Evolutionary conservation across 2,113 vertebrate genomes (phyloP).

Genomic region (Indri indri): DNA sequence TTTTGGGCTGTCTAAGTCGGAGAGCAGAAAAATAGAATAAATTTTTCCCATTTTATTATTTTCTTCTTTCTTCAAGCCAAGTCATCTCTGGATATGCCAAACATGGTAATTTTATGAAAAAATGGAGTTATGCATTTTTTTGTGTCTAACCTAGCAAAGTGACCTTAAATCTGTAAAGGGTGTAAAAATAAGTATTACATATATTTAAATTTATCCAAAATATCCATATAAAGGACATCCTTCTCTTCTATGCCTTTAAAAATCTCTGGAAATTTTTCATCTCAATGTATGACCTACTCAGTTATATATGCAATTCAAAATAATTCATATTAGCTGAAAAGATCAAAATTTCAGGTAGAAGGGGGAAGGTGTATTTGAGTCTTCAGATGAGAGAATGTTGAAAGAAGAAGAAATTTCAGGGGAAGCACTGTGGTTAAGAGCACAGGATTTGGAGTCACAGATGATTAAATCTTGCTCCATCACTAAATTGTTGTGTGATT

Average conservation of each 20-base stretch:
- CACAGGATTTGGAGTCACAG: neutral
- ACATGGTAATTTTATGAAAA: neutral
- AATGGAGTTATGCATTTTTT: neutral
- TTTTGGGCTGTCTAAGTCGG: neutral
- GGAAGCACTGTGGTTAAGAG: neutral
- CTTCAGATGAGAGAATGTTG: neutral
- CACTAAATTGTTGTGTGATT: neutral
- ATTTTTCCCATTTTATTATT: neutral
- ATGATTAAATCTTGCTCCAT: neutral
- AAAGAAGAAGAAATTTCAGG: neutral
- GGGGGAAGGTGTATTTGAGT: neutral
- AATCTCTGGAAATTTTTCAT: neutral
- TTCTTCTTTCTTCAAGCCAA: neutral
- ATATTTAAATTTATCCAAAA: conserved; percentile 15
- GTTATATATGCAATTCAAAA: neutral
- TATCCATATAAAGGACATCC: neutral
- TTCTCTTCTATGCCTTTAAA: neutral
- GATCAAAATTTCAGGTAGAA: neutral
- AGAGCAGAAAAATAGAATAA: neutral
- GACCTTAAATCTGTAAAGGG: neutral
- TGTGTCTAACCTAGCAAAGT: neutral
- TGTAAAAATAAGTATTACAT: neutral
- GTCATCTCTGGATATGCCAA: neutral
- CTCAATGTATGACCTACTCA: neutral
- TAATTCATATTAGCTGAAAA: neutral